Conservation (phyloP, 2,113 vertebrate genomes). For the Peromyscus maniculatus region DNA sequence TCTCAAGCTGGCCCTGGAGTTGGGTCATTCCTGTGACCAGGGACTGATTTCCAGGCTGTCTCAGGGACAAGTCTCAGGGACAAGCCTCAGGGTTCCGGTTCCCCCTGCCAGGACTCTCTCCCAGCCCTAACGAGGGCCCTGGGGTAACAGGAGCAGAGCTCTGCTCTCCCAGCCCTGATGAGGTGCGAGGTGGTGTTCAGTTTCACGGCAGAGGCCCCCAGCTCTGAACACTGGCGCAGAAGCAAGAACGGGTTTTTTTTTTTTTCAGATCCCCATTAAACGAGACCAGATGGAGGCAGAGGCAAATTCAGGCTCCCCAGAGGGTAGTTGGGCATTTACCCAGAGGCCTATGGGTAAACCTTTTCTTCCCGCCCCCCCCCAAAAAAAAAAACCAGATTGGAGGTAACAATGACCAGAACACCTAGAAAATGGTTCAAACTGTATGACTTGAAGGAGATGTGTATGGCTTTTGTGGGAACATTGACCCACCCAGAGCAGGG, state of each 20-base stretch:
- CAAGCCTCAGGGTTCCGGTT: constrained; percentile 43
- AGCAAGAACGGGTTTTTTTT: constrained; percentile 74
- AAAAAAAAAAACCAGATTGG: not conserved
- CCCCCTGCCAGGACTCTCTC: not conserved
- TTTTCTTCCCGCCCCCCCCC: not conserved
- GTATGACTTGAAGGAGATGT: constrained; percentile 15
- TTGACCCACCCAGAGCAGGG: not conserved
- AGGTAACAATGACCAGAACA: constrained; percentile 68
- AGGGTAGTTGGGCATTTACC: constrained; percentile 76
- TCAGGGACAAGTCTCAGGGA: constrained; percentile 53
- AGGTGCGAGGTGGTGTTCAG: constrained; percentile 71
- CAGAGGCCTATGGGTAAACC: constrained; percentile 75
- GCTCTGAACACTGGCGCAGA: constrained; percentile 60
- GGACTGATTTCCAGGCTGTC: constrained; percentile 48
- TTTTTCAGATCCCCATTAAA: constrained; percentile 79
- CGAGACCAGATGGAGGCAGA: constrained; percentile 80
- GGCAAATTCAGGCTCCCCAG: constrained; percentile 78
- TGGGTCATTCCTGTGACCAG: constrained; percentile 43
- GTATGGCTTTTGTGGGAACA: constrained; percentile 59
- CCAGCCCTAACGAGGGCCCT: not conserved
- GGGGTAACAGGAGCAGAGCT: constrained; percentile 58
- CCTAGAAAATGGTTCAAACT: constrained; percentile 56
- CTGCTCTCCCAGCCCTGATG: constrained; percentile 65
- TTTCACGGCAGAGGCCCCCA: constrained; percentile 71
- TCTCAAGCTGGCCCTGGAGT: constrained; percentile 46